Conservation (phyloP, 1,140 invertebrate species). For the Contarinia nasturtii region DNA sequence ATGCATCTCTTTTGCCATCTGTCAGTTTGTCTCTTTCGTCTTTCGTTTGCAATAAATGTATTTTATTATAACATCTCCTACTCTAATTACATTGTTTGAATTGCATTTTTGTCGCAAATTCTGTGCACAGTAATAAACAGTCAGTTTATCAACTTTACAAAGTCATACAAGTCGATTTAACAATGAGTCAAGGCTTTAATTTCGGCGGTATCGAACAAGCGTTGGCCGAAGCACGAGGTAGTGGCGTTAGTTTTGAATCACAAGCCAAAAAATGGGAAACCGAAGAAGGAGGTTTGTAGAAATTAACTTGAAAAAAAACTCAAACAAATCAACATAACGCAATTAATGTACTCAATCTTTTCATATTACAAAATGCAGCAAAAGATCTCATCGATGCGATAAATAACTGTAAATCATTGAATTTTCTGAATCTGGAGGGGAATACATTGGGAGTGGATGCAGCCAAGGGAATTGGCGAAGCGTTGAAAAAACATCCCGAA, state of each 20-base stretch:
- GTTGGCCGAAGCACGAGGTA: not conserved
- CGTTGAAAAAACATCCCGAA: conserved; percentile 51
- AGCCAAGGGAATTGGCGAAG: conserved; percentile 63
- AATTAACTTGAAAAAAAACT: not conserved
- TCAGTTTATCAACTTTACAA: not conserved
- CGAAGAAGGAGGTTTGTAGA: conserved; percentile 39
- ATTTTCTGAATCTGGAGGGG: conserved; percentile 70
- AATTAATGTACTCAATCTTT: no score
- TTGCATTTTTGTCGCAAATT: no score
- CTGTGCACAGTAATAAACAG: not conserved
- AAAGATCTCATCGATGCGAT: conserved; percentile 43
- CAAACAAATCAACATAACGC: not conserved
- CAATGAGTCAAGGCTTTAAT: conserved; percentile 8
- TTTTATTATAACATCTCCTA: no score
- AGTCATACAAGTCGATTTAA: no score
- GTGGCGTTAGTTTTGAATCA: conserved; percentile 43
- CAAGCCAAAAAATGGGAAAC: conserved; percentile 43
- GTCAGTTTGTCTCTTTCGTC: no score
- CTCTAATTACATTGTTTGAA: no score
- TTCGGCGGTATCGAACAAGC: conserved; percentile 6
- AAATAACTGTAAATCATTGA: conserved; percentile 33
- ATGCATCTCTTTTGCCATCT: no score
- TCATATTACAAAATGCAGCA: conserved; percentile 26
- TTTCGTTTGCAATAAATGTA: no score
- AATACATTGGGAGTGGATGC: conserved; percentile 85